Evolutionary conservation across 2,888 invertebrate genomes (phyloP).

Genomic region (Polyommatus icarus): DNA sequence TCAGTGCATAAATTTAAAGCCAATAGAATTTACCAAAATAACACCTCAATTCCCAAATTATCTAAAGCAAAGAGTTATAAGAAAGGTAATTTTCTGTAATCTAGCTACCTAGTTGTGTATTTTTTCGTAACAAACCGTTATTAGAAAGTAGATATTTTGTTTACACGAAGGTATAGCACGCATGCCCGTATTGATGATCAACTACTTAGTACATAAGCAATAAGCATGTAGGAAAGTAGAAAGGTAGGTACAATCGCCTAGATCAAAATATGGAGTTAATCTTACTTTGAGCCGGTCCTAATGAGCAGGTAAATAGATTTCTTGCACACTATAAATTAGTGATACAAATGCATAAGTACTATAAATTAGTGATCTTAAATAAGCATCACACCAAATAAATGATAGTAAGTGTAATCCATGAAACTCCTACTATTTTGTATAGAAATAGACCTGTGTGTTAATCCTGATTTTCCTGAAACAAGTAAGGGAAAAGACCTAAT

Average conservation of each 20-base stretch:
- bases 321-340: too few species aligned
- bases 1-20: background rate
- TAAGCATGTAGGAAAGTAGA: background rate
- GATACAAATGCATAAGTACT: too few species aligned
- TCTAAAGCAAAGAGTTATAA: background rate
- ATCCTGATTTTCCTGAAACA: too few species aligned
- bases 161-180: slow-evolving; percentile 11
- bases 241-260: background rate
- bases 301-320: too few species aligned
- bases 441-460: too few species aligned
- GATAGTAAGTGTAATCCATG: background rate
- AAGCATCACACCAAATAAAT: background rate
- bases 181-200: background rate
- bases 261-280: background rate
- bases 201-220: background rate
- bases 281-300: background rate
- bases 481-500: too few species aligned
- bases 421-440: too few species aligned
- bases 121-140: background rate
- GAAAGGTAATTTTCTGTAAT: slow-evolving; percentile 10
- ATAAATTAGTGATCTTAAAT: too few species aligned
- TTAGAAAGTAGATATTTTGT: slow-evolving; percentile 14
- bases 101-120: background rate
- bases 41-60: background rate
- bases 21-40: background rate